phyloP scores from a whole-genome alignment of 2,888 invertebrate genomes.

The Chrysodeixis includens region DNA sequence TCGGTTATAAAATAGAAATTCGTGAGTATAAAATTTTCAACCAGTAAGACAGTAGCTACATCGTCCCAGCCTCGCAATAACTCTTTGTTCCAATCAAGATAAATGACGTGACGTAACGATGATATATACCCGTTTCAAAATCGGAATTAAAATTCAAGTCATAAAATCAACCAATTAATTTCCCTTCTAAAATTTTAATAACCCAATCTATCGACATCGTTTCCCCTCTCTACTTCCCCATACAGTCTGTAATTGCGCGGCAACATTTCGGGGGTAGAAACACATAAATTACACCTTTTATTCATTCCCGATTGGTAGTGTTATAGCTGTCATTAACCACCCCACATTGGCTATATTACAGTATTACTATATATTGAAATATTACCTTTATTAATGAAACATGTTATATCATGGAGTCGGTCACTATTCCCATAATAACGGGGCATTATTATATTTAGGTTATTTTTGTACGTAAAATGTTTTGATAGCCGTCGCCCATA shows the following conservation, averaged over 20 bases:
- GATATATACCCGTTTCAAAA: slow-evolving; percentile 8
- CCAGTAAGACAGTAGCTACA: neutral
- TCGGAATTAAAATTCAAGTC: slow-evolving; percentile 45
- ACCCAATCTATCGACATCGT: slow-evolving; percentile 47
- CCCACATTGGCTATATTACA: slow-evolving; percentile 58
- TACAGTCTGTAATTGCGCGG: slow-evolving; percentile 78
- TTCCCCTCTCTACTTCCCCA: slow-evolving; percentile 63
- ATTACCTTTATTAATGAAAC: slow-evolving; percentile 63
- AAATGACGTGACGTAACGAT: slow-evolving; percentile 7
- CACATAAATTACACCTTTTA: slow-evolving; percentile 87
- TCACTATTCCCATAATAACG: slow-evolving; percentile 18
- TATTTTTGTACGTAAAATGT: neutral
- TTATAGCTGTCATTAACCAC: slow-evolving; percentile 83
- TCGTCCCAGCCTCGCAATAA: neutral
- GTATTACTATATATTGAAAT: slow-evolving; percentile 66
- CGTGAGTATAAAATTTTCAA: neutral
- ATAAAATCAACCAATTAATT: slow-evolving; percentile 28
- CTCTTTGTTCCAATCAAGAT: slow-evolving; percentile 5
- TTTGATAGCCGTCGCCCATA: neutral
- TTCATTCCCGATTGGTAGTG: slow-evolving; percentile 80
- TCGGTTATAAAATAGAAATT: neutral
- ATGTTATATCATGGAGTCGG: slow-evolving; percentile 38
- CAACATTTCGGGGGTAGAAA: slow-evolving; percentile 80
- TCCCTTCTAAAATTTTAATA: slow-evolving; percentile 30
- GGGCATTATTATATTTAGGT: neutral